Conservation (phyloP, 2,797 vertebrate genomes). For the Pelochelys cantorii region DNA sequence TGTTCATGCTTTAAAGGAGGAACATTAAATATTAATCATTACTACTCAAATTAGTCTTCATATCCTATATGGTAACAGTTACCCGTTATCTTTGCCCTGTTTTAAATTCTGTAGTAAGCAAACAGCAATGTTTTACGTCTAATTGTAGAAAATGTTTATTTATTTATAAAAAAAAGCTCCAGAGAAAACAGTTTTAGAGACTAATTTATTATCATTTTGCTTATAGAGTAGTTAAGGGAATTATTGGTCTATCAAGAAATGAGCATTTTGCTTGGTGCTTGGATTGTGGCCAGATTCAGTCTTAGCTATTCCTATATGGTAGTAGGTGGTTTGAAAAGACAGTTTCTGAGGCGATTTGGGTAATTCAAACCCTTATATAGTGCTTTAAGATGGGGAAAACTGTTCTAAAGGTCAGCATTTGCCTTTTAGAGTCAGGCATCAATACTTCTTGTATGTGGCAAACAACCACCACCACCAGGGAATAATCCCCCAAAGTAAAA, state of each 20-base stretch:
- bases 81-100: constrained; percentile 33
- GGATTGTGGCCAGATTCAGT: constrained; percentile 44
- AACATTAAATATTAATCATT: constrained; percentile 73
- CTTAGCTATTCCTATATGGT: constrained; percentile 45
- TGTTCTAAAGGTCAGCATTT: constrained; percentile 39
- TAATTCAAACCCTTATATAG: constrained; percentile 48
- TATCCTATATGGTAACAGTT: constrained; percentile 41
- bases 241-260: constrained; percentile 62
- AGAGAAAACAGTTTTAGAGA: constrained; percentile 56
- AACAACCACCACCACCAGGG: constrained; percentile 34
- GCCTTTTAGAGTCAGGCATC: constrained; percentile 58
- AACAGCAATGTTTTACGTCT: constrained; percentile 39
- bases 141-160: not conserved
- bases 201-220: constrained; percentile 49
- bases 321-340: constrained; percentile 32
- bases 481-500: constrained; percentile 53
- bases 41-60: constrained; percentile 67
- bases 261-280: constrained; percentile 13
- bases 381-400: constrained; percentile 51
- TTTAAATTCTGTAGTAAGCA: constrained; percentile 40
- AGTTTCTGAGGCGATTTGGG: not conserved
- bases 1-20: constrained; percentile 60
- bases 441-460: constrained; percentile 40
- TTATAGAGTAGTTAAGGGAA: constrained; percentile 60
- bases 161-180: not conserved